phyloP scores from a whole-genome alignment of 2,888 invertebrate genomes.

The Heliconius erato region DNA sequence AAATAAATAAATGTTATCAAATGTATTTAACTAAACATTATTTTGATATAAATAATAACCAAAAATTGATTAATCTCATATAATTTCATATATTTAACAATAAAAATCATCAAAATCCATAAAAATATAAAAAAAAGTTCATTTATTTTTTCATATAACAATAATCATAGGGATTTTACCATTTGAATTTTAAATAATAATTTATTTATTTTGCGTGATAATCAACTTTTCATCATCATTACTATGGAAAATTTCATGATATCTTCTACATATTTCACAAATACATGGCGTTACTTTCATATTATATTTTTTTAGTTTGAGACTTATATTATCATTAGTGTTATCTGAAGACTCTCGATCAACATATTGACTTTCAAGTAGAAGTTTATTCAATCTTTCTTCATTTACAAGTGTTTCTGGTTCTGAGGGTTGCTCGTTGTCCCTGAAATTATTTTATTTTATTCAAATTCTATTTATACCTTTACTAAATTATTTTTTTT shows the following conservation, averaged over 20 bases:
- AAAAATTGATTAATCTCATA: not conserved
- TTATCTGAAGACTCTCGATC: constrained; percentile 53
- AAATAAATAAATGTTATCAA: not conserved
- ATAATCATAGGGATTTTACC: not conserved
- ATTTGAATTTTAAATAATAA: not conserved
- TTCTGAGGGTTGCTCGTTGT: constrained; percentile 34
- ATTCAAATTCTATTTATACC: not conserved
- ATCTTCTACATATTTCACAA: constrained; percentile 77
- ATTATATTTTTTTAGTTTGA: constrained; percentile 40
- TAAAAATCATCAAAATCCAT: not conserved
- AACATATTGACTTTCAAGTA: constrained; percentile 74
- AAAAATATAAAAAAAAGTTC: not conserved
- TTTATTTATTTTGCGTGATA: not conserved
- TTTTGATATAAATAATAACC: not conserved
- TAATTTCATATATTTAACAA: not conserved
- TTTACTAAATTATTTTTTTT: not conserved
- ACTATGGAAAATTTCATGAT: constrained; percentile 76
- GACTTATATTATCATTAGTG: constrained; percentile 41
- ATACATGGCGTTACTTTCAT: constrained; percentile 64
- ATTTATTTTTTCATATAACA: not conserved
- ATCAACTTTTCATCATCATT: constrained; percentile 42
- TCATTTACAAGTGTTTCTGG: constrained; percentile 28
- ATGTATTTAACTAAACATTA: not conserved
- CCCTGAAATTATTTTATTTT: constrained; percentile 31
- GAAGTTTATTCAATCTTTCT: constrained; percentile 61